These are phyloP conservation scores for Diloba caeruleocephala DNA, from an alignment of 2,888 invertebrate species.

Conservation along the genomic window DNA sequence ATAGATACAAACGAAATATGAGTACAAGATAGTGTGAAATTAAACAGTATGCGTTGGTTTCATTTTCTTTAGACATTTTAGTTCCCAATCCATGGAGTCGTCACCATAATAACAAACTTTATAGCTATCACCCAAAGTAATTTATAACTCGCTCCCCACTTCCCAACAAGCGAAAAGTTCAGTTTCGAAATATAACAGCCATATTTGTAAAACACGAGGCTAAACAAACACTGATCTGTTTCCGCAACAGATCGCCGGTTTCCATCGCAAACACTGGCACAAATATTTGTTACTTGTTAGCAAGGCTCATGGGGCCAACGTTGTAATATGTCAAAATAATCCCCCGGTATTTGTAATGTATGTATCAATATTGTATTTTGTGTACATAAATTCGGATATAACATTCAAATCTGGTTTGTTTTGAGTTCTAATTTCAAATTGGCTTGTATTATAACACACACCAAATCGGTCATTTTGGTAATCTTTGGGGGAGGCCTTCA, in stretches of 20 bases:
- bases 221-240: slow-evolving; percentile 32
- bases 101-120: no score
- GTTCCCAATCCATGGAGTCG: no score
- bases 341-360: slow-evolving; percentile 33
- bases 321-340: slow-evolving; percentile 40
- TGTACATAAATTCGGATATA: slow-evolving; percentile 24
- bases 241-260: slow-evolving; percentile 25
- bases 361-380: slow-evolving; percentile 35
- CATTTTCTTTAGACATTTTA: no score
- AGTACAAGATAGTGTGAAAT: not conserved
- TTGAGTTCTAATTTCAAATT: slow-evolving; percentile 8
- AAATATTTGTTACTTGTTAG: slow-evolving; percentile 58
- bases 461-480: no score
- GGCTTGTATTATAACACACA: no score
- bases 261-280: slow-evolving; percentile 41
- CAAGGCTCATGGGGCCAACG: slow-evolving; percentile 14
- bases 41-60: no score
- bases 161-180: slow-evolving; percentile 5
- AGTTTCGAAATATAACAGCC: slow-evolving; percentile 5
- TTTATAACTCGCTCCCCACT: not conserved
- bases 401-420: slow-evolving; percentile 7
- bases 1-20: no score
- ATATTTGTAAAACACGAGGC: slow-evolving; percentile 35
- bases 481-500: no score
- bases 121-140: no score